phyloP scores from a whole-genome alignment of 2,797 vertebrate genomes.

The Trachurus trachurus region DNA sequence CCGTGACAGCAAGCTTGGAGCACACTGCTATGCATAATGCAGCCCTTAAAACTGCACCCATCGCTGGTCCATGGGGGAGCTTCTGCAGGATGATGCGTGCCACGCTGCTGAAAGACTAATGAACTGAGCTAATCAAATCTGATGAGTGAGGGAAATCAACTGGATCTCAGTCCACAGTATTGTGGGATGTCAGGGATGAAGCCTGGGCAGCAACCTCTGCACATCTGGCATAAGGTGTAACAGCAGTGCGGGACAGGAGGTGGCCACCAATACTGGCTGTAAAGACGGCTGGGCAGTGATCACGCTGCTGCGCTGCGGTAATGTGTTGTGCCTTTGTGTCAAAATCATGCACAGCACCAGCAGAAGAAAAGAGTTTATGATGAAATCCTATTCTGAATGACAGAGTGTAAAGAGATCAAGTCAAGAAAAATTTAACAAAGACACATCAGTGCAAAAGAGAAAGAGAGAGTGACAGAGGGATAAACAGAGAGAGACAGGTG shows the following conservation, averaged over 20 bases:
- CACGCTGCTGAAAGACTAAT: conserved; percentile 49
- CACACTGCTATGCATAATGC: conserved; percentile 48
- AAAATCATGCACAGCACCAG: conserved; percentile 36
- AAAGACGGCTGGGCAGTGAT: conserved; percentile 25
- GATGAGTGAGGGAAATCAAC: conserved; percentile 23
- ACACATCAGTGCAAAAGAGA: neutral
- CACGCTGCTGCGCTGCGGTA: neutral
- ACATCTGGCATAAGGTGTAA: conserved; percentile 33
- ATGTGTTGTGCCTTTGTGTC: conserved; percentile 16
- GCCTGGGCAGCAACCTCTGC: conserved; percentile 26
- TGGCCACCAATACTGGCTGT: conserved; percentile 7
- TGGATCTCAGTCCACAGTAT: conserved; percentile 2
- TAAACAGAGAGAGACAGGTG: conserved; percentile 44
- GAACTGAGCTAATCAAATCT: conserved; percentile 55
- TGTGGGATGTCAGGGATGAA: conserved; percentile 5
- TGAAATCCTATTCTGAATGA: conserved; percentile 16
- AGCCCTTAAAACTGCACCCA: conserved; percentile 36
- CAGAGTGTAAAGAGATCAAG: conserved; percentile 12
- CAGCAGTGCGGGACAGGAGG: conserved; percentile 12
- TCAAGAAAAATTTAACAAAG: conserved; percentile 23
- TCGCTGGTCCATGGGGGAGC: conserved; percentile 1
- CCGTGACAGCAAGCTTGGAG: conserved; percentile 50
- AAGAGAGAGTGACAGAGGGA: conserved; percentile 23
- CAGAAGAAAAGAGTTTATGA: conserved; percentile 31
- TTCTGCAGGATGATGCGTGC: conserved; percentile 30